These are phyloP conservation scores for Mixornis gularis DNA, from an alignment of 2,113 vertebrate genomes.

Conservation along the genomic window DNA sequence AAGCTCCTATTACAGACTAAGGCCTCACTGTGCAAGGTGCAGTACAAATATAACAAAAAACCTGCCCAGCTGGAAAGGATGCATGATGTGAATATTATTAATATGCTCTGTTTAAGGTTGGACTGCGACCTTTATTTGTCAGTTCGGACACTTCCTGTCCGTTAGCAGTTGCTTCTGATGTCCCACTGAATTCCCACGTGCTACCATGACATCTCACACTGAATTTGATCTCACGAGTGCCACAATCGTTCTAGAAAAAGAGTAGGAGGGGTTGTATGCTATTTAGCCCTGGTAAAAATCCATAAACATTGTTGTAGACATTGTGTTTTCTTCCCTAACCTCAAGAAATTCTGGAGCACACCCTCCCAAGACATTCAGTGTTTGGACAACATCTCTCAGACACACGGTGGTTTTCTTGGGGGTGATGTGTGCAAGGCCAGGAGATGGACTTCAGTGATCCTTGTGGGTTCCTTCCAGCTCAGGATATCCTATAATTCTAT, in stretches of 20 bases:
- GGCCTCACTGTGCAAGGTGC: neutral
- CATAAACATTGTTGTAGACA: neutral
- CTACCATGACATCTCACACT: neutral
- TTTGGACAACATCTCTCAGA: neutral
- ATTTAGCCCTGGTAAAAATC: neutral
- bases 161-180: neutral
- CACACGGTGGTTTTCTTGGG: too few relatives aligned
- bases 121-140: neutral
- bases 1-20: neutral
- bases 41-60: neutral
- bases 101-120: neutral
- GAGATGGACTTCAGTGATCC: neutral
- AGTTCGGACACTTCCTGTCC: neutral
- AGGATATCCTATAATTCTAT: neutral
- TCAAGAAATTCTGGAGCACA: neutral
- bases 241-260: neutral
- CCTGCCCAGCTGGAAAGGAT: neutral
- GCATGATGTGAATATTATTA: neutral
- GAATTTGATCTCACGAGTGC: neutral
- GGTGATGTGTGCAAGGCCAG: neutral
- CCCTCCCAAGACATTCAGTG: neutral
- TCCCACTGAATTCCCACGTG: neutral
- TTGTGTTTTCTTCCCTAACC: neutral
- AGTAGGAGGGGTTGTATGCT: fast-evolving
- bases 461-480: neutral